phyloP scores from a whole-genome alignment of 2,113 vertebrate genomes.

The Apteryx owenii region DNA sequence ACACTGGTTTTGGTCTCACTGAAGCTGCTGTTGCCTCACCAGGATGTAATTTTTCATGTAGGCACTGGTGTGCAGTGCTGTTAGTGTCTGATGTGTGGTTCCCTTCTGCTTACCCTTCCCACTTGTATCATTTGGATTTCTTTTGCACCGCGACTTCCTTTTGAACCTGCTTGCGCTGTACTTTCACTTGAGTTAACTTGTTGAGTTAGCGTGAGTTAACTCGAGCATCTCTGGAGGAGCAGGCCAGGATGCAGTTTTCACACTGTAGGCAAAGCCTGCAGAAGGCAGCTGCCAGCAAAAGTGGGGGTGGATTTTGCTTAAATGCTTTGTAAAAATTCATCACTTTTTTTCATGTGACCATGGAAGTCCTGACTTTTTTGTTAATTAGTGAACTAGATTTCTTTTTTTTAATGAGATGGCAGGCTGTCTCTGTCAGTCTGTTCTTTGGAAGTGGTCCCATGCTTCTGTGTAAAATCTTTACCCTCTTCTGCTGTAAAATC shows the following conservation, averaged over 20 bases:
- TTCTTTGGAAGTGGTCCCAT: slow-evolving; percentile 49
- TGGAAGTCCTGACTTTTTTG: background rate
- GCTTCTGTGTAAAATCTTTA: slow-evolving; percentile 50
- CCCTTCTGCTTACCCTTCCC: background rate
- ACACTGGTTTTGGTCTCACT: background rate
- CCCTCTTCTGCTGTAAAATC: slow-evolving; percentile 20
- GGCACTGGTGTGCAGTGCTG: background rate
- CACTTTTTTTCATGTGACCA: background rate
- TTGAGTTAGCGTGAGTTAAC: fast-evolving
- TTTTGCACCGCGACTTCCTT: background rate
- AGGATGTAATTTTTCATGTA: background rate
- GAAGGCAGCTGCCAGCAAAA: background rate
- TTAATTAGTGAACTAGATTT: slow-evolving; percentile 24
- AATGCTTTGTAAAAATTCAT: background rate
- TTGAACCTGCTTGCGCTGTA: background rate
- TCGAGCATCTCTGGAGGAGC: background rate
- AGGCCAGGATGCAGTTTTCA: background rate
- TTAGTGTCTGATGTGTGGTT: background rate
- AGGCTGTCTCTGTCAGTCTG: slow-evolving; percentile 43
- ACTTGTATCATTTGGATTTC: background rate
- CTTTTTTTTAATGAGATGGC: slow-evolving; percentile 27
- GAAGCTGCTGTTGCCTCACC: background rate
- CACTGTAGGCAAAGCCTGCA: background rate
- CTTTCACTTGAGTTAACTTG: background rate
- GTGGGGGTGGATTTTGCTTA: background rate